Conservation (phyloP, 2,888 invertebrate genomes). For the Gymnoscelis rufifasciata region DNA sequence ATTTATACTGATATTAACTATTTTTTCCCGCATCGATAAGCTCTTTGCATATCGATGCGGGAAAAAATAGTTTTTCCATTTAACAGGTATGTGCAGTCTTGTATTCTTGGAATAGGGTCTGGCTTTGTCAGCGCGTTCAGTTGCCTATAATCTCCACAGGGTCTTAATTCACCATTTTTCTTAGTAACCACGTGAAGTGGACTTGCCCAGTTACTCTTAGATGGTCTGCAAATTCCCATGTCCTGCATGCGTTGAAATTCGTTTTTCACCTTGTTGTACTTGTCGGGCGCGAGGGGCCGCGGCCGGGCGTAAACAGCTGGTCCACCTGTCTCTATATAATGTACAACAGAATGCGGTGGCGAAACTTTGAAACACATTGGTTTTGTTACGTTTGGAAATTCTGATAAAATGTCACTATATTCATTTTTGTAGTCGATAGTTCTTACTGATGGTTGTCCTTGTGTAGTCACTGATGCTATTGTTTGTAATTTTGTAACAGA, state of each 20-base stretch:
- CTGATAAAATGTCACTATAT: conserved; percentile 1
- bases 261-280: conserved; percentile 35
- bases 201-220: conserved; percentile 48
- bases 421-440: conserved; percentile 4
- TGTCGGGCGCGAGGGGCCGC: conserved; percentile 40
- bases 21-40: no score
- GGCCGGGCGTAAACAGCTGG: conserved; percentile 39
- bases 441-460: conserved; percentile 2
- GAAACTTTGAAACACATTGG: conserved; percentile 24
- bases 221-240: conserved; percentile 46
- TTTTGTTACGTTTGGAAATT: conserved; percentile 27
- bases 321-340: conserved; percentile 41
- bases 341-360: conserved; percentile 24
- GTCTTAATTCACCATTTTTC: conserved; percentile 25
- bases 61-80: no score
- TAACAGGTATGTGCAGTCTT: no score
- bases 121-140: conserved; percentile 2
- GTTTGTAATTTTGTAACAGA: conserved; percentile 17
- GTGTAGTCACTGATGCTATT: background rate
- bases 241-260: conserved; percentile 43
- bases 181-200: conserved; percentile 30
- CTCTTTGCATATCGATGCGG: no score
- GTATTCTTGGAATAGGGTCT: no score
- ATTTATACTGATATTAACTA: no score
- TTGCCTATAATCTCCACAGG: conserved; percentile 1